A percentile compares a stretch with the other conserved stretches of the same genome.
phyloP scores from a whole-genome alignment of 2,797 vertebrate species.

The Leucoraja ocellata region DNA sequence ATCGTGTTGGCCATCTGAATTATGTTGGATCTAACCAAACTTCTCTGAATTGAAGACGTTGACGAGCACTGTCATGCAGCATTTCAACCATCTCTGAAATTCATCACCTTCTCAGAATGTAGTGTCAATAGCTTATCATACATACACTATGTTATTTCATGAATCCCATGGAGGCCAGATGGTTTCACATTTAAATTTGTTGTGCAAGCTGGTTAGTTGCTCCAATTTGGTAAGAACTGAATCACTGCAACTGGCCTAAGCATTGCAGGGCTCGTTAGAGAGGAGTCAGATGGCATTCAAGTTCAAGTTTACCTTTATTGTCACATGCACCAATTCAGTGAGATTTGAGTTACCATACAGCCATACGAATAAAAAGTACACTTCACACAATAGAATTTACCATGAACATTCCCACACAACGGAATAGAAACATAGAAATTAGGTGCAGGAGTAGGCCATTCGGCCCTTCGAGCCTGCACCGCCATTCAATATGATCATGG shows the following conservation, averaged over 20 bases:
- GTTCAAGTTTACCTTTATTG: too few species aligned
- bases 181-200: neutral
- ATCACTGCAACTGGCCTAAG: neutral
- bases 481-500: too few species aligned
- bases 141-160: neutral
- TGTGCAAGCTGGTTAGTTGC: neutral
- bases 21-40: neutral
- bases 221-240: neutral
- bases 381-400: too few species aligned
- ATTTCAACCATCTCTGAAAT: constrained; percentile 2
- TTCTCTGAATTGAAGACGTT: neutral
- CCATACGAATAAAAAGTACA: too few species aligned
- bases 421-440: too few species aligned
- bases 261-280: neutral
- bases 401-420: too few species aligned
- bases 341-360: too few species aligned
- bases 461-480: too few species aligned
- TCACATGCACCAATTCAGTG: too few species aligned
- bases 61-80: neutral
- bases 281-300: neutral
- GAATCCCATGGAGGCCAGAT: neutral
- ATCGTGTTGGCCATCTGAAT: neutral
- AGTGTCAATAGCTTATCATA: neutral
- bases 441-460: too few species aligned
- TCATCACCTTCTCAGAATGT: neutral